Base-by-base conservation (phyloP, 2,888 invertebrate genomes). In the Temnothorax unifasciatus region DNA sequence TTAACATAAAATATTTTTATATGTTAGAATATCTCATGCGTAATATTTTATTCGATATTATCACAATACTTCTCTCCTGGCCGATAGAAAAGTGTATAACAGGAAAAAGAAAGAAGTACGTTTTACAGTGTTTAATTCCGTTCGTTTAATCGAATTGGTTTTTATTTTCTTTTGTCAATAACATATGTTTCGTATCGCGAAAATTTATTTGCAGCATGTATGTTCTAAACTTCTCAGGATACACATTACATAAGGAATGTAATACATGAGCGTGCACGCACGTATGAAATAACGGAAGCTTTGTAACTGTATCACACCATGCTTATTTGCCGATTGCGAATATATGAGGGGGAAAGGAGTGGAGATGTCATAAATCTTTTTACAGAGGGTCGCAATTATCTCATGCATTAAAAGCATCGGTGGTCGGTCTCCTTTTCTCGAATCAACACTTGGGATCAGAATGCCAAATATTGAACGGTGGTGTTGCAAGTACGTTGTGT, bases 321-420 rank as follows among this genome's bases (percentile, higher is more conserved):
- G 92, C 90, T 94, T 93, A 93, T 93, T 93, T 89, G n/a, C 41
- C 54, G 54, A 81, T 47, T 74, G 75, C 59, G 74, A 77, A 74
- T 81, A 59, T 47, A 73, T 47, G 59, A 41, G 73, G 18, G n/a
- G 47, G 52, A 29, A 61, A 68, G 73, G 74, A 77, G 73, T 77
- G 34, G 47, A 83, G 77, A 83, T 90, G 91, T 91, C 92, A 92
- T 94, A 93, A 94, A 94, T 94, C 93, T 92, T 90, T 89, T 88
- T 86, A 92, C 90, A 90, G 90, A 92, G 91, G 92, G 93, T 92
- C 90, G 92, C 92, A 93, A 94, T 94, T 94, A 94, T 92, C 91
- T 83, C 81, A 83, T 81, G 89, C 91, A 94, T 94, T 94, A 93
- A 93, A 93, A 91, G 92, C 91, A 89, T 90, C 88, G 90, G 91